A percentile compares a stretch with the other conserved stretches of the same genome.
Conservation (phyloP, 1,140 invertebrate species). For the Aphelenchoides avenae region DNA sequence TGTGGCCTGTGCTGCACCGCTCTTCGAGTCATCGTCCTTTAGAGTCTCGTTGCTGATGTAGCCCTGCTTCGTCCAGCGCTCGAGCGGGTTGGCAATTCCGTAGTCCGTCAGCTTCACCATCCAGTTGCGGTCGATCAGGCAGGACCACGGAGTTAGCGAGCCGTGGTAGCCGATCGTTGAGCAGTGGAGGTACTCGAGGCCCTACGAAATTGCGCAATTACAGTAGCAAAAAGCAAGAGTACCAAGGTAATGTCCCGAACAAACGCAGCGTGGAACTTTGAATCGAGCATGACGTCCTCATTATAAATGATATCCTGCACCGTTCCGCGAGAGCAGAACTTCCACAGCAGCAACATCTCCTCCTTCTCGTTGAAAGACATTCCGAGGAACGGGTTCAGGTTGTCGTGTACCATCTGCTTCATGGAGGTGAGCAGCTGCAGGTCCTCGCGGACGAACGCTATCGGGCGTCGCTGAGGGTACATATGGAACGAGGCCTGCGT, state of each 20-base stretch:
- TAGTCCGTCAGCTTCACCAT: constrained; percentile 58
- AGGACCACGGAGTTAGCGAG: constrained; percentile 54
- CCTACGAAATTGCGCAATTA: constrained; percentile 27
- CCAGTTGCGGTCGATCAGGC: constrained; percentile 58
- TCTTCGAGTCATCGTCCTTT: constrained; percentile 47
- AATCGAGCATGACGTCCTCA: constrained; percentile 47
- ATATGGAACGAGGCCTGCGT: constrained; percentile 57
- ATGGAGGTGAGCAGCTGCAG: constrained; percentile 41
- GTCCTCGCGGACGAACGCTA: constrained; percentile 46
- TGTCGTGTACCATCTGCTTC: constrained; percentile 52
- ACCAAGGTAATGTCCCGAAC: constrained; percentile 56
- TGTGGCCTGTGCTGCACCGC: constrained; percentile 38
- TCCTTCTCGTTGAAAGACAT: constrained; percentile 58
- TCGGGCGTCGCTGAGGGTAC: constrained; percentile 54
- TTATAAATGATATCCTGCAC: constrained; percentile 58
- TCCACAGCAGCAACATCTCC: constrained; percentile 55
- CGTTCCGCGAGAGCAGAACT: constrained; percentile 57
- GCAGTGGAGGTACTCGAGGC: constrained; percentile 54
- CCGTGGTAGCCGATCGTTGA: constrained; percentile 57
- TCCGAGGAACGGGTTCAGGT: constrained; percentile 57
- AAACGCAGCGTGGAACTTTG: constrained; percentile 57
- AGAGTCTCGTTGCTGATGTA: constrained; percentile 40
- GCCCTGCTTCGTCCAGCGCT: constrained; percentile 48
- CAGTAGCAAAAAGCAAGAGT: neutral
- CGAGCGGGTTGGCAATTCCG: constrained; percentile 54